phyloP scores from a whole-genome alignment of 1,140 invertebrate species.

The Lysiphlebus fabarum region DNA sequence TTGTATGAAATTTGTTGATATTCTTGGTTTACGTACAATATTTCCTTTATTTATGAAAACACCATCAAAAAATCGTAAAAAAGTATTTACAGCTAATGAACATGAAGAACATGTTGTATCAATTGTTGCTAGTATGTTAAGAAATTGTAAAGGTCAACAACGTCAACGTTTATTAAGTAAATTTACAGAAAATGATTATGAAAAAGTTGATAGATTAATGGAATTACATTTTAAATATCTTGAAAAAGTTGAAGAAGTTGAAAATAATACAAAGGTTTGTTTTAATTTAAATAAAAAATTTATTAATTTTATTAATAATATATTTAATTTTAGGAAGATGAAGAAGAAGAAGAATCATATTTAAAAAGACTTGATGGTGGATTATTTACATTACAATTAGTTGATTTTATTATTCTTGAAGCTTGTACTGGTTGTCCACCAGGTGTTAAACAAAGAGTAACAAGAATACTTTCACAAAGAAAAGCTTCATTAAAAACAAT shows the following conservation, averaged over 20 bases:
- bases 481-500: constrained; percentile 93
- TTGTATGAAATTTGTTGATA: constrained; percentile 98
- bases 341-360: constrained; percentile 83
- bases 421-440: constrained; percentile 75
- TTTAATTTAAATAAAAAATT: constrained; percentile 17
- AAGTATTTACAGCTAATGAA: constrained; percentile 83
- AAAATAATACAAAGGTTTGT: constrained; percentile 60
- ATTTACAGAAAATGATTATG: constrained; percentile 97
- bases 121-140: constrained; percentile 89
- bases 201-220: constrained; percentile 94
- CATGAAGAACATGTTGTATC: constrained; percentile 95
- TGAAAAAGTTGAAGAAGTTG: constrained; percentile 87
- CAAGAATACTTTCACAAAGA: constrained; percentile 83
- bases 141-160: constrained; percentile 87
- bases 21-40: constrained; percentile 91
- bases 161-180: constrained; percentile 88
- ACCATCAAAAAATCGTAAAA: constrained; percentile 81
- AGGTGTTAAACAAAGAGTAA: constrained; percentile 82
- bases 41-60: constrained; percentile 99
- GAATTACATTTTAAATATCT: constrained; percentile 98
- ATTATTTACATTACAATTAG: constrained; percentile 91
- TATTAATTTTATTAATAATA: constrained; percentile 19
- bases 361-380: constrained; percentile 86
- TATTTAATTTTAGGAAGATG: constrained; percentile 57
- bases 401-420: constrained; percentile 94